Evolutionary conservation across 2,888 invertebrate species (phyloP).

Genomic region (Erpobdella octoculata): DNA sequence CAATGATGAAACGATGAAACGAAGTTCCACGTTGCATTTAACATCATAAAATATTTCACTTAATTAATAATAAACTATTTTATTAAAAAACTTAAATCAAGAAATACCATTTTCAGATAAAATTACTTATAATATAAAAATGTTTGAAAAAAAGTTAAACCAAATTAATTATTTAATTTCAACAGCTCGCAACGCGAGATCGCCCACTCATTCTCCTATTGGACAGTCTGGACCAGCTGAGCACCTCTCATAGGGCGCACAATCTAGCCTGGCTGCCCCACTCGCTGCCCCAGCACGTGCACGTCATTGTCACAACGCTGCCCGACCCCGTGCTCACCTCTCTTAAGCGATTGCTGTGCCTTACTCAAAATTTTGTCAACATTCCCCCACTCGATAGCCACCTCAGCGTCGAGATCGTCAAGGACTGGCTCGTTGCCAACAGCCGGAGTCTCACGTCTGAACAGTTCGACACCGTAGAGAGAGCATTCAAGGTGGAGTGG

Average conservation of each 20-base stretch:
- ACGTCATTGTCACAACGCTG: conserved; percentile 39
- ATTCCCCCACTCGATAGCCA: conserved; percentile 31
- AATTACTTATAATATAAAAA: not conserved
- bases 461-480: conserved; percentile 34
- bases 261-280: conserved; percentile 40
- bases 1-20: too few relatives aligned
- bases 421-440: conserved; percentile 22
- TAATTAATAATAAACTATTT: not conserved
- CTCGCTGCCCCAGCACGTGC: conserved; percentile 37
- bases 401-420: conserved; percentile 27
- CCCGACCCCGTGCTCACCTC: conserved; percentile 39
- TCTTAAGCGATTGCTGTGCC: conserved; percentile 33
- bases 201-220: conserved; percentile 39
- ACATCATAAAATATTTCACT: too few relatives aligned
- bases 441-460: conserved; percentile 20
- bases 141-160: not conserved
- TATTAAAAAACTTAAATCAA: not conserved
- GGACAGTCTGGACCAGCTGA: conserved; percentile 41
- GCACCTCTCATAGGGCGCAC: conserved; percentile 35
- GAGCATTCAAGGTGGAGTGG: conserved; percentile 26
- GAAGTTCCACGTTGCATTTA: too few relatives aligned
- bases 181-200: conserved; percentile 37
- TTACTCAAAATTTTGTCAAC: conserved; percentile 31
- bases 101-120: too few relatives aligned
- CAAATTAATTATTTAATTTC: not conserved